Evolutionary conservation across 2,888 invertebrate genomes (phyloP).

Genomic region (Branchellion lobata): DNA sequence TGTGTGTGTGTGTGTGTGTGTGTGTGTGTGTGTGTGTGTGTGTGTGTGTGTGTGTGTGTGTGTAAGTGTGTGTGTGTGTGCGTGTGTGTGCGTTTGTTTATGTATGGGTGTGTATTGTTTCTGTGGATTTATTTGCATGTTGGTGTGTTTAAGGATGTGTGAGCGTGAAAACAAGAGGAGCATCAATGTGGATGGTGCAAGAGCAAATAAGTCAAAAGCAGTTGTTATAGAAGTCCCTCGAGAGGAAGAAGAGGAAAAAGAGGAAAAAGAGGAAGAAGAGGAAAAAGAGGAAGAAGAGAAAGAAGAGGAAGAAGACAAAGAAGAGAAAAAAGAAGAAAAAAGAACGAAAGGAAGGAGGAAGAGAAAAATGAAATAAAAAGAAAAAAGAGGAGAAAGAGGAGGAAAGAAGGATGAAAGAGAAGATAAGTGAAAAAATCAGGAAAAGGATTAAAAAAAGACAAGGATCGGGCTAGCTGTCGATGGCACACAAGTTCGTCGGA

Average conservation of each 20-base stretch:
- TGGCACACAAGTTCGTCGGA: too few relatives aligned
- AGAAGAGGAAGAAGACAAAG: too few relatives aligned
- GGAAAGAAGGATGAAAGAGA: not conserved
- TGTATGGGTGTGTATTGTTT: conserved; percentile 11
- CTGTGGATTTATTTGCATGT: not conserved
- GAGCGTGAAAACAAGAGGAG: not conserved
- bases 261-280: not conserved
- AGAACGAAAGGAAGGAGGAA: too few relatives aligned
- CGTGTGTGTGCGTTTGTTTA: conserved; percentile 22
- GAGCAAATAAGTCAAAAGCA: too few relatives aligned
- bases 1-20: conserved; percentile 28
- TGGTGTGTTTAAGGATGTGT: not conserved
- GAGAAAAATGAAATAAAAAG: too few relatives aligned
- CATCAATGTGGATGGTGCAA: too few relatives aligned
- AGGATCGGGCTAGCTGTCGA: too few relatives aligned
- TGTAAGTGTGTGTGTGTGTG: conserved; percentile 23
- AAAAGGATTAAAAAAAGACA: too few relatives aligned
- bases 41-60: conserved; percentile 24
- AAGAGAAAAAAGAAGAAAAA: not conserved
- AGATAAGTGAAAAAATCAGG: not conserved
- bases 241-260: too few relatives aligned
- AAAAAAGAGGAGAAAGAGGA: not conserved
- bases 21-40: conserved; percentile 26
- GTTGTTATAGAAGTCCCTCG: not conserved
- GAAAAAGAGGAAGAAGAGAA: not conserved